These are phyloP conservation scores for Embiotoca jacksoni DNA, from an alignment of 2,113 vertebrate species.

Conservation along the genomic window DNA sequence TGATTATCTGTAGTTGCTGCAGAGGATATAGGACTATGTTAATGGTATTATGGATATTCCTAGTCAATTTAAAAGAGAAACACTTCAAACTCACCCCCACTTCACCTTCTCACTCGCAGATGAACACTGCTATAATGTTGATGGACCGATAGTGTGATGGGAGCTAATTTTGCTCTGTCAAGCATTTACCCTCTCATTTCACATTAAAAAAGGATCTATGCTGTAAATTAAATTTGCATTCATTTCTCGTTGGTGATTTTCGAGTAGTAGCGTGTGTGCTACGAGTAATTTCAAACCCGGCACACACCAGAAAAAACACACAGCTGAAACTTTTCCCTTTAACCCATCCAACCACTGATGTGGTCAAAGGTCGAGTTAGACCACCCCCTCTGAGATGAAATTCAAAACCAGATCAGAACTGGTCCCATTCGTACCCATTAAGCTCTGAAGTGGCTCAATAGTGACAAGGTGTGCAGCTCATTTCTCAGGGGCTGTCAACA, in stretches of 20 bases:
- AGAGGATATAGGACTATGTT: constrained; percentile 56
- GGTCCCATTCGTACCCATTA: constrained; percentile 74
- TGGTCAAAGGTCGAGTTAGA: constrained; percentile 53
- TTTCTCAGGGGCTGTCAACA: constrained; percentile 69
- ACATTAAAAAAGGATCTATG: not conserved
- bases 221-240: not conserved
- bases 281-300: not conserved
- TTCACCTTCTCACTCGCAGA: not conserved
- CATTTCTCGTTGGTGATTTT: not conserved
- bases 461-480: constrained; percentile 69
- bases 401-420: constrained; percentile 67
- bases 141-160: not conserved
- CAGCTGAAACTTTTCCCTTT: constrained; percentile 1
- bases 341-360: constrained; percentile 5
- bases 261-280: not conserved
- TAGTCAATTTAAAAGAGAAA: constrained; percentile 47
- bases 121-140: not conserved
- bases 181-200: constrained; percentile 1
- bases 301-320: not conserved
- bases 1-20: constrained; percentile 49
- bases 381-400: constrained; percentile 47
- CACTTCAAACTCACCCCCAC: constrained; percentile 24
- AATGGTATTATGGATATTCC: constrained; percentile 62
- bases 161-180: constrained; percentile 11
- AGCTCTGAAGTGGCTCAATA: constrained; percentile 66